These are phyloP conservation scores for Sebastes hopkinsi DNA, from an alignment of 2,797 vertebrate species.

Conservation along the genomic window DNA sequence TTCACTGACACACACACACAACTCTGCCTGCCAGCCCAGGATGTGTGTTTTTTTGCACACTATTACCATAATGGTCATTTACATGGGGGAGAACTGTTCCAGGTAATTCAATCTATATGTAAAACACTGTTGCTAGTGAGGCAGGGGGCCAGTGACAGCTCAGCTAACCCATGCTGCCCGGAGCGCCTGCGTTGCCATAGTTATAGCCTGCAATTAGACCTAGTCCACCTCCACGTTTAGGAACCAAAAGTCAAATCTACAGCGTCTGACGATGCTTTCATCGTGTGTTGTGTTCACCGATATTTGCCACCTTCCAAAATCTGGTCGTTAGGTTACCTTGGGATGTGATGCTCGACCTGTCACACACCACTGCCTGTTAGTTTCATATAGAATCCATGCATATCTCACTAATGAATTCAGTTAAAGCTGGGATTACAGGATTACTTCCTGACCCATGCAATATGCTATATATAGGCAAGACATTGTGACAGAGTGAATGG, in stretches of 20 bases:
- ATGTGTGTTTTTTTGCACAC: slow-evolving; percentile 42
- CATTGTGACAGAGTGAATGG: not conserved
- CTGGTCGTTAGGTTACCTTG: not conserved
- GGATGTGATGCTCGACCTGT: accelerated
- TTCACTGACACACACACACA: not conserved
- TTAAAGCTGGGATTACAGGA: slow-evolving; percentile 12
- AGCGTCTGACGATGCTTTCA: not conserved
- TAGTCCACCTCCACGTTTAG: not conserved
- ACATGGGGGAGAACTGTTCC: slow-evolving; percentile 71
- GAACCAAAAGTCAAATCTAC: slow-evolving; percentile 12
- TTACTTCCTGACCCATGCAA: slow-evolving; percentile 13
- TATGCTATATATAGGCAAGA: not conserved
- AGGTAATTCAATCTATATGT: slow-evolving; percentile 84
- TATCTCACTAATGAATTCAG: not conserved
- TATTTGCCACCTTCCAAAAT: not conserved
- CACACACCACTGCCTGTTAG: not conserved
- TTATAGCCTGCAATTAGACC: slow-evolving; percentile 51
- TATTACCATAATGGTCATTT: slow-evolving; percentile 78
- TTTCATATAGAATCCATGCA: not conserved
- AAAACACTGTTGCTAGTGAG: slow-evolving; percentile 69
- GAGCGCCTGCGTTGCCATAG: slow-evolving; percentile 64
- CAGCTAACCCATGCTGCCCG: slow-evolving; percentile 48
- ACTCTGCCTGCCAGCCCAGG: slow-evolving; percentile 7
- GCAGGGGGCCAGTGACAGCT: slow-evolving; percentile 48
- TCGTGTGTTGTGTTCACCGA: not conserved